Percentiles rank a stretch among this genome's conserved stretches.
These are phyloP conservation scores for Lampris megalopsis DNA, from an alignment of 2,113 vertebrate genomes.

Conservation along the genomic window DNA sequence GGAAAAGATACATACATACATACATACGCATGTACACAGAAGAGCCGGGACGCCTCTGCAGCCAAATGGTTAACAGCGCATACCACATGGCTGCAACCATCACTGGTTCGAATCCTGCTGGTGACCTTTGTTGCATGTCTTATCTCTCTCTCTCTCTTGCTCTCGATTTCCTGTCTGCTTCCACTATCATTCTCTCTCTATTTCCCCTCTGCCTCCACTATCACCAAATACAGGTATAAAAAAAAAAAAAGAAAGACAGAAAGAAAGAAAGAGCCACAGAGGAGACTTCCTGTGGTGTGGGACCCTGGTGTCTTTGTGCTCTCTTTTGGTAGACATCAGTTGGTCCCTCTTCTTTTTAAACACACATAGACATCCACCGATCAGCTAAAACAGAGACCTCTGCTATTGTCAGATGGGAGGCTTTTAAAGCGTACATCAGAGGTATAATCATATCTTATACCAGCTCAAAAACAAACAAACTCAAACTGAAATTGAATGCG, in stretches of 20 bases:
- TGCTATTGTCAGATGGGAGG: background rate
- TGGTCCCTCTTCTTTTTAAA: constrained; percentile 45
- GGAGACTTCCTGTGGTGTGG: constrained; percentile 22
- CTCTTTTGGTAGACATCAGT: constrained; percentile 57
- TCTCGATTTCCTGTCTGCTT: too few species aligned
- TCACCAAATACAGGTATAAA: too few species aligned
- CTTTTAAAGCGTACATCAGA: too few species aligned
- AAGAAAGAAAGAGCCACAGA: background rate
- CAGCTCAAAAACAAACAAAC: constrained; percentile 12
- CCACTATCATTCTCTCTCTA: too few species aligned
- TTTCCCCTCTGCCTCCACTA: too few species aligned
- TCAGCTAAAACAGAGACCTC: background rate
- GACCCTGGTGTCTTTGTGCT: constrained; percentile 46
- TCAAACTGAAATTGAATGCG: background rate
- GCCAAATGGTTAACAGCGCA: too few species aligned
- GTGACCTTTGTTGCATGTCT: too few species aligned
- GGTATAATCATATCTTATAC: too few species aligned
- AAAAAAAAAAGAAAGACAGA: background rate
- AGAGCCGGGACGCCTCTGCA: too few species aligned
- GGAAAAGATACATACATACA: background rate
- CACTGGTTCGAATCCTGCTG: too few species aligned
- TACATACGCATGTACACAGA: background rate
- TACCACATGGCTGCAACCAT: too few species aligned
- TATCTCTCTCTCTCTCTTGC: too few species aligned
- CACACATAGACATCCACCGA: constrained; percentile 3